Conservation (phyloP, 2,113 vertebrate genomes). For the Paracanthobrama guichenoti region DNA sequence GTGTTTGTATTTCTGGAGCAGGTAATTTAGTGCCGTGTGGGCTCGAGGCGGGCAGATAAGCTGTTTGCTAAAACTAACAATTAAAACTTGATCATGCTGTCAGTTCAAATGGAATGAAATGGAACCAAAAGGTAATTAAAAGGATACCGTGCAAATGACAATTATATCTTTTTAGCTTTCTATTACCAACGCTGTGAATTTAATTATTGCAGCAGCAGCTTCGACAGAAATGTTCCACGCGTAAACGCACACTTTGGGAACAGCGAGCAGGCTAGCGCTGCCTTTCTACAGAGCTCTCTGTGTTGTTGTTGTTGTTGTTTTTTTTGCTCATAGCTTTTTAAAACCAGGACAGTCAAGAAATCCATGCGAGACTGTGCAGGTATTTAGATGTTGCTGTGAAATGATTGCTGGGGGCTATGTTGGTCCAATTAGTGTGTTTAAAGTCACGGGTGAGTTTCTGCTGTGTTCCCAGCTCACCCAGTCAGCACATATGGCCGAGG, state of each 20-base stretch:
- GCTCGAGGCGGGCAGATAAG: slow-evolving; percentile 76
- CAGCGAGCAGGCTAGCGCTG: background rate
- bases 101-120: slow-evolving; percentile 81
- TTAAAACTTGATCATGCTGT: slow-evolving; percentile 80
- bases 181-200: slow-evolving; percentile 73
- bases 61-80: slow-evolving; percentile 75
- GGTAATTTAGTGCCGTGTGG: slow-evolving; percentile 72
- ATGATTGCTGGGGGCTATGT: slow-evolving; percentile 62
- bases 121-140: slow-evolving; percentile 82
- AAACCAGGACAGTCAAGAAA: slow-evolving; percentile 34
- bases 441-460: slow-evolving; percentile 66
- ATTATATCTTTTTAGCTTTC: slow-evolving; percentile 78
- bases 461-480: slow-evolving; percentile 67
- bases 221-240: slow-evolving; percentile 54
- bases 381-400: slow-evolving; percentile 57
- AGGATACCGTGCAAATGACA: slow-evolving; percentile 73
- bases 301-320: background rate
- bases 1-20: slow-evolving; percentile 63
- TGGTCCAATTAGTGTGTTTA: slow-evolving; percentile 73
- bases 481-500: slow-evolving; percentile 72
- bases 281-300: background rate
- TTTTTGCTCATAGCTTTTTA: background rate
- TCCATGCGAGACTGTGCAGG: slow-evolving; percentile 30
- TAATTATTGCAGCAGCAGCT: slow-evolving; percentile 72
- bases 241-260: slow-evolving; percentile 29